These are phyloP conservation scores for Crocidura indochinensis DNA, from an alignment of 2,797 vertebrate species.

Conservation along the genomic window DNA sequence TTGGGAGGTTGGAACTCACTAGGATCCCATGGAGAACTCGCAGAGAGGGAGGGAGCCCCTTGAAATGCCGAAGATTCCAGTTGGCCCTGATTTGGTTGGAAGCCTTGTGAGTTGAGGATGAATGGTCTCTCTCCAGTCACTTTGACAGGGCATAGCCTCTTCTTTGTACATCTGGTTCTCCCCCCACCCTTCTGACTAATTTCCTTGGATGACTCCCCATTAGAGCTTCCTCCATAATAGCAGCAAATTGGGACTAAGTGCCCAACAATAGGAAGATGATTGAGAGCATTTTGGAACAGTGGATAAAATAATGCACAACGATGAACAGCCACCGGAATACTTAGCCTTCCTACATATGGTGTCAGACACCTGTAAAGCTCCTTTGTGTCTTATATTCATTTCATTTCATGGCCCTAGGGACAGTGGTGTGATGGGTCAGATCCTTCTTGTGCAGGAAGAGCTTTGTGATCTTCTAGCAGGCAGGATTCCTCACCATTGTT, in stretches of 20 bases:
- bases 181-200: slow-evolving; percentile 61
- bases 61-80: background rate
- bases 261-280: slow-evolving; percentile 84
- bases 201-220: slow-evolving; percentile 77
- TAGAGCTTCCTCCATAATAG: slow-evolving; percentile 79
- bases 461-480: slow-evolving; percentile 18
- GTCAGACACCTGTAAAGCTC: background rate
- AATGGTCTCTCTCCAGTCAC: slow-evolving; percentile 54
- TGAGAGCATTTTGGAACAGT: slow-evolving; percentile 79
- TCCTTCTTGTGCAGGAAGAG: background rate
- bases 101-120: slow-evolving; percentile 44
- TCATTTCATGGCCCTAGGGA: background rate
- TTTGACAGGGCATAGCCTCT: slow-evolving; percentile 46
- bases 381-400: slow-evolving; percentile 40
- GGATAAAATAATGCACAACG: slow-evolving; percentile 78
- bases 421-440: background rate
- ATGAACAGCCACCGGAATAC: slow-evolving; percentile 53
- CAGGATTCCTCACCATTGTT: slow-evolving; percentile 2
- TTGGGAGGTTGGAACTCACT: slow-evolving; percentile 1
- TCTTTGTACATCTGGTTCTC: slow-evolving; percentile 76
- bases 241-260: slow-evolving; percentile 84
- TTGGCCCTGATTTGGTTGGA: slow-evolving; percentile 15
- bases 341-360: background rate
- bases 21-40: slow-evolving; percentile 6
- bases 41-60: background rate